phyloP scores from a whole-genome alignment of 2,797 vertebrate species.

The Xenops minutus region DNA sequence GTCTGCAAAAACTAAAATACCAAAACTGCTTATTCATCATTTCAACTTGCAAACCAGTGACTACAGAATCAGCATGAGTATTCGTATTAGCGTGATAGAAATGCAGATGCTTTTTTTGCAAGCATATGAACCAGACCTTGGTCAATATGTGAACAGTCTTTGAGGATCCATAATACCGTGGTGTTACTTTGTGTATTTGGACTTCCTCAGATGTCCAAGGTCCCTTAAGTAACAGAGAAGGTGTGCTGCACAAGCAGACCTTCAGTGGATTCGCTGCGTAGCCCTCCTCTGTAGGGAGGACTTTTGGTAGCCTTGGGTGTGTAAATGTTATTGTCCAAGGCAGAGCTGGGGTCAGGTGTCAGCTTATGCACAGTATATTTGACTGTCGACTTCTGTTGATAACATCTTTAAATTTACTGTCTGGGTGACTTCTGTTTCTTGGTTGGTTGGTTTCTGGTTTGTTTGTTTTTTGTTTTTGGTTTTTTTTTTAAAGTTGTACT shows the following conservation, averaged over 20 bases:
- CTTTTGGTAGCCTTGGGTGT: not conserved
- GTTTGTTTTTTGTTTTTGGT: no score
- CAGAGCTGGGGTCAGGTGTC: not conserved
- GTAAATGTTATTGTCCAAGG: not conserved
- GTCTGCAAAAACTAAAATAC: not conserved
- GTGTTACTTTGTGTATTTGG: not conserved
- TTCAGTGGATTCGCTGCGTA: accelerated
- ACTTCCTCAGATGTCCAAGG: not conserved
- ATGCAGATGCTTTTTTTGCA: not conserved
- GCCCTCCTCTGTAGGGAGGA: not conserved
- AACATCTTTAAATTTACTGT: not conserved
- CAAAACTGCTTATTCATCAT: not conserved
- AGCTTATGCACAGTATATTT: not conserved
- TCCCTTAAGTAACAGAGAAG: no score
- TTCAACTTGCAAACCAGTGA: not conserved
- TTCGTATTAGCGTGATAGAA: not conserved
- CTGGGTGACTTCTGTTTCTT: not conserved
- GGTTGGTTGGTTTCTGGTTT: no score
- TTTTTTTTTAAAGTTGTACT: no score
- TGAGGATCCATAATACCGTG: not conserved
- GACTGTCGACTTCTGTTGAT: not conserved
- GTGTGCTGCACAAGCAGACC: accelerated
- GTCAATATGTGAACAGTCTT: not conserved
- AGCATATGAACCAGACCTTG: not conserved
- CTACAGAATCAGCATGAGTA: not conserved